phyloP scores from a whole-genome alignment of 2,113 vertebrate species.

The Austrofundulus limnaeus region DNA sequence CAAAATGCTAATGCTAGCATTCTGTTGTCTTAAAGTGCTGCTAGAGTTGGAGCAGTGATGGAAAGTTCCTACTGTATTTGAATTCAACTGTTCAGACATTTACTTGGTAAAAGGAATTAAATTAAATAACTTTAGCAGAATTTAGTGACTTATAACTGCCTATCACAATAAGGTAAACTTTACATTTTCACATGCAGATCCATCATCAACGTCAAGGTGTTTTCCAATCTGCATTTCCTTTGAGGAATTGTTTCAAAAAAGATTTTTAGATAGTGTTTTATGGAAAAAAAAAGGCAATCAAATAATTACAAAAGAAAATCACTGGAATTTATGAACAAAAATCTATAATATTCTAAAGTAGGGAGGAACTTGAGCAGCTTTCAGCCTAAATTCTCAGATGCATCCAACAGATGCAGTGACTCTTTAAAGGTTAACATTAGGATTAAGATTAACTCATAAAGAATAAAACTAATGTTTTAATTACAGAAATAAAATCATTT shows the following conservation, averaged over 20 bases:
- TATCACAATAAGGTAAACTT: background rate
- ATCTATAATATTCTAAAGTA: background rate
- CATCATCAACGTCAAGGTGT: background rate
- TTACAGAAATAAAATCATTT: background rate
- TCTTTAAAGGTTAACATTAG: background rate
- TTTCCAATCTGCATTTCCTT: background rate
- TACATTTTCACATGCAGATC: background rate
- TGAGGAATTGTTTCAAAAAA: background rate
- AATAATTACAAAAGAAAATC: background rate
- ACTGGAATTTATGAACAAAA: background rate
- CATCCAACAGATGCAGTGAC: background rate
- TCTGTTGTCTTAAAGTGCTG: constrained; percentile 72
- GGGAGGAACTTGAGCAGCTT: background rate
- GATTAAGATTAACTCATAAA: background rate
- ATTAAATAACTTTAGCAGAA: constrained; percentile 17
- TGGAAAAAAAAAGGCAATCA: background rate
- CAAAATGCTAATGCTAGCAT: constrained; percentile 81
- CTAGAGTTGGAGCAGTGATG: constrained; percentile 54
- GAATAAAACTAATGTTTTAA: too few species aligned
- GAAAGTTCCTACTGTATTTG: constrained; percentile 49
- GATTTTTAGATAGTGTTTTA: background rate
- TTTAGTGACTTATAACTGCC: background rate
- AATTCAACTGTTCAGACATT: constrained; percentile 48
- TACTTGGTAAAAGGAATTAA: constrained; percentile 22
- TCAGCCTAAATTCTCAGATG: background rate